Evolutionary conservation across 2,888 invertebrate genomes (phyloP), one percentile per base, ranked within the genome.

Genomic region (Nysson spinosus): DNA sequence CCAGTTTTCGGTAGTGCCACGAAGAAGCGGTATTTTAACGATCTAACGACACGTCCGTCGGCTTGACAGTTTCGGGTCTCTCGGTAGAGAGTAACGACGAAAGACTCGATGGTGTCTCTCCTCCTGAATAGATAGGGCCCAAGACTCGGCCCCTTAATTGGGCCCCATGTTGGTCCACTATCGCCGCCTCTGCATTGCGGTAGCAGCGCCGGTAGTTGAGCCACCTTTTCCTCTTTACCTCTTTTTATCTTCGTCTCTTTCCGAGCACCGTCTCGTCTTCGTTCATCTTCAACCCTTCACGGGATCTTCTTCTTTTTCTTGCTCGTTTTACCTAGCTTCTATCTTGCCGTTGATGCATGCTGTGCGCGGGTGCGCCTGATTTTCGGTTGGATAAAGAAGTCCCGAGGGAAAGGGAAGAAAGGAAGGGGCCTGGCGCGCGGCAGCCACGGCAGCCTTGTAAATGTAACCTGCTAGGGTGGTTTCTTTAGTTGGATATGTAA

Each of bases 1-100:
- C 52, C 44, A 55, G 52, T 43, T 76, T 80, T 79, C 75, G 71
- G 76, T 75, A 69, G 76, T 76, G 76, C 65, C 79, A 75, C 77
- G 68, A 54, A 26, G 47, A 56, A 47, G 58, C 71, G 83, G 83
- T 77, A 83, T 85, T 85, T 86, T 85, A 86, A 86, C 83, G 85
- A 85, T 83, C 80, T 68, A 77, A 78, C 79, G 79, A 81, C 78
- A 80, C 80, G 82, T 84, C 78, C 76, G 69, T 71, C 75, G 55
- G 69, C 60, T 75, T 82, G 85, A 85, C 81, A 80, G 80, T 83
- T 83, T 81, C 65, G 78, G 76, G 64, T 55, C 71, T 30, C 32
- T 43, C 61, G 49, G 67, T 37, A 32, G 55, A 55, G 51, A 37
- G 63, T 65, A 71, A 73, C 46, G 74, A 72, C 37, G 69, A 42